Evolutionary conservation across 2,888 invertebrate species (phyloP).

Genomic region (Diloba caeruleocephala): DNA sequence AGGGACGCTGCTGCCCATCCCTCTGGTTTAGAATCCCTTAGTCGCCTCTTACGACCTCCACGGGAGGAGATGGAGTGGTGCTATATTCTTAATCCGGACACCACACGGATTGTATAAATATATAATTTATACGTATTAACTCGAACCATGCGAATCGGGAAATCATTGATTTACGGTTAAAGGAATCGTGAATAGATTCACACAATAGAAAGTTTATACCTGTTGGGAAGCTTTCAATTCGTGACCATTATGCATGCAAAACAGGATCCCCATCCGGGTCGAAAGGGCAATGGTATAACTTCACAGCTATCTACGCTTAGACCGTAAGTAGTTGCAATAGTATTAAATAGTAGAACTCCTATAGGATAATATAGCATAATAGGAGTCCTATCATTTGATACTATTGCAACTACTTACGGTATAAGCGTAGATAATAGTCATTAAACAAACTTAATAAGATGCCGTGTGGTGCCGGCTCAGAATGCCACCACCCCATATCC

Average conservation of each 20-base stretch:
- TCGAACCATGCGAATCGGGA: conserved; percentile 13
- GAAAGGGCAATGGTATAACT: conserved; percentile 55
- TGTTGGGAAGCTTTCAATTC: conserved; percentile 60
- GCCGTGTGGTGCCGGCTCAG: too few relatives aligned
- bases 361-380: too few relatives aligned
- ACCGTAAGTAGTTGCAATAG: not conserved
- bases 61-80: too few relatives aligned
- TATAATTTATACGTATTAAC: conserved; percentile 18
- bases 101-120: conserved; percentile 11
- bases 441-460: too few relatives aligned
- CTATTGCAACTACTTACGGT: too few relatives aligned
- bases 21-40: too few relatives aligned
- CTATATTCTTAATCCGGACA: not conserved
- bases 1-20: too few relatives aligned
- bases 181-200: conserved; percentile 61
- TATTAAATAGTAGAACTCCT: not conserved
- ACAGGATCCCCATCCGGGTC: conserved; percentile 50
- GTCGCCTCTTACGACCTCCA: too few relatives aligned
- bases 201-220: conserved; percentile 64
- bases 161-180: conserved; percentile 50
- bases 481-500: too few relatives aligned
- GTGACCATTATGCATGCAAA: conserved; percentile 62
- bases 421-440: too few relatives aligned
- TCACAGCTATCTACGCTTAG: conserved; percentile 22
- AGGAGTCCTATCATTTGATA: too few relatives aligned